A percentile compares a stretch with the other conserved stretches of the same genome.
These are phyloP conservation scores for Idaea dimidiata DNA, from an alignment of 2,888 invertebrate genomes.

Conservation along the genomic window DNA sequence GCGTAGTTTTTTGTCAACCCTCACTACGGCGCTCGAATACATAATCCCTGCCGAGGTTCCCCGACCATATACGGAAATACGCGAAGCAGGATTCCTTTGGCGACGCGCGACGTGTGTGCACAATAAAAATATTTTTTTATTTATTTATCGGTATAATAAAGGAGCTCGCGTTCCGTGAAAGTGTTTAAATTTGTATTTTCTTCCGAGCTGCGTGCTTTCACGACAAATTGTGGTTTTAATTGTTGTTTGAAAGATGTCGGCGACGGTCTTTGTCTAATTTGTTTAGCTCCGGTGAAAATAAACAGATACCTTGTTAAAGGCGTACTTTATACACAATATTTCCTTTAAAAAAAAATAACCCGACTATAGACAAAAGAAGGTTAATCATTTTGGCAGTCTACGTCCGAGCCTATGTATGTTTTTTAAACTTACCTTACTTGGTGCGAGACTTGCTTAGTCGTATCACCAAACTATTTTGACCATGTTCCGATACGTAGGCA, in stretches of 20 bases:
- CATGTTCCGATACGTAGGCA: too few species aligned
- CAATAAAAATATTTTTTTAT: constrained; percentile 71
- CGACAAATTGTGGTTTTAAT: constrained; percentile 27
- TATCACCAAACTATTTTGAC: too few species aligned
- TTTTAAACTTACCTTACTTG: too few species aligned
- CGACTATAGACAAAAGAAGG: too few species aligned
- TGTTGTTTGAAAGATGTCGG: constrained; percentile 14
- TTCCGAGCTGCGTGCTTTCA: constrained; percentile 46
- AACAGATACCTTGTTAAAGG: neutral
- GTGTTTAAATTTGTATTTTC: constrained; percentile 60
- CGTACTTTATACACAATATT: neutral
- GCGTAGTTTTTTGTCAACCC: constrained; percentile 67
- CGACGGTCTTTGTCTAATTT: neutral
- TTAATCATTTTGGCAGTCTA: too few species aligned
- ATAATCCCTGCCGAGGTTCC: constrained; percentile 63
- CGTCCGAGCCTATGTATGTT: too few species aligned
- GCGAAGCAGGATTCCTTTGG: constrained; percentile 68
- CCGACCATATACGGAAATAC: constrained; percentile 67
- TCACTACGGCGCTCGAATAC: constrained; percentile 57
- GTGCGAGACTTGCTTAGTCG: too few species aligned
- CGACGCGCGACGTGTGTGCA: constrained; percentile 58
- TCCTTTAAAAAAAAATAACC: too few species aligned
- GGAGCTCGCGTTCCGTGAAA: constrained; percentile 51
- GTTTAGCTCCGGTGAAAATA: constrained; percentile 5
- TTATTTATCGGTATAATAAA: constrained; percentile 64